phyloP scores from a whole-genome alignment of 2,888 invertebrate species.

The Cepaea hortensis region DNA sequence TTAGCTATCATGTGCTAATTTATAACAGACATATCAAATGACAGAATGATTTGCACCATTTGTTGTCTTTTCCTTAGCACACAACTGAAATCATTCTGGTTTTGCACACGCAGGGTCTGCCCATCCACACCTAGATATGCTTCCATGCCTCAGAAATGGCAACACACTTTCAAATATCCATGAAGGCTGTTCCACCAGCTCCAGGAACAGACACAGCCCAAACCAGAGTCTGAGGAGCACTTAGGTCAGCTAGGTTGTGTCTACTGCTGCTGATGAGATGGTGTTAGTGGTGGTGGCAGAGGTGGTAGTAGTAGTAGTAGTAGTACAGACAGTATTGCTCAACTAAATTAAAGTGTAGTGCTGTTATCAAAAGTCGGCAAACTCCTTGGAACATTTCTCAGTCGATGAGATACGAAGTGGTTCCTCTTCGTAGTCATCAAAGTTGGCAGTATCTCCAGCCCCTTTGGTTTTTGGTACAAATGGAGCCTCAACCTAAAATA shows the following conservation, averaged over 20 bases:
- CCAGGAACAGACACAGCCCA: slow-evolving; percentile 10
- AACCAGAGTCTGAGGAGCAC: neutral
- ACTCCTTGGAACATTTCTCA: slow-evolving; percentile 99
- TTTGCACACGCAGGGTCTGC: too few relatives aligned
- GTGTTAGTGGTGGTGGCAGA: slow-evolving; percentile 18
- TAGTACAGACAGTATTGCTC: slow-evolving; percentile 12
- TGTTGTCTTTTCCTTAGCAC: too few relatives aligned
- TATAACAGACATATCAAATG: too few relatives aligned
- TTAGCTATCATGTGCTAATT: too few relatives aligned
- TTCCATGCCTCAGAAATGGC: too few relatives aligned
- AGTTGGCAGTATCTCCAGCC: slow-evolving; percentile 99
- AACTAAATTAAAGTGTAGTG: slow-evolving; percentile 13
- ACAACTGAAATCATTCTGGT: too few relatives aligned
- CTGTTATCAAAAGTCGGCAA: slow-evolving; percentile 88
- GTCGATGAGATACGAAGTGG: slow-evolving; percentile 97
- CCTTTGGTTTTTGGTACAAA: slow-evolving; percentile 99
- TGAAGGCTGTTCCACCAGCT: neutral
- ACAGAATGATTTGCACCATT: too few relatives aligned
- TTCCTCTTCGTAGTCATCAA: slow-evolving; percentile 99
- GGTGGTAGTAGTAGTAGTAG: slow-evolving; percentile 17
- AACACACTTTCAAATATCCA: too few relatives aligned
- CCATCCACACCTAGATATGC: too few relatives aligned
- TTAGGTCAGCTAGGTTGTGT: neutral
- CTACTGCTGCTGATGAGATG: slow-evolving; percentile 6
- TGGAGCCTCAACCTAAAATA: slow-evolving; percentile 91